These are phyloP conservation scores for Parthenolecanium corni DNA, from an alignment of 2,888 invertebrate genomes.

Conservation along the genomic window DNA sequence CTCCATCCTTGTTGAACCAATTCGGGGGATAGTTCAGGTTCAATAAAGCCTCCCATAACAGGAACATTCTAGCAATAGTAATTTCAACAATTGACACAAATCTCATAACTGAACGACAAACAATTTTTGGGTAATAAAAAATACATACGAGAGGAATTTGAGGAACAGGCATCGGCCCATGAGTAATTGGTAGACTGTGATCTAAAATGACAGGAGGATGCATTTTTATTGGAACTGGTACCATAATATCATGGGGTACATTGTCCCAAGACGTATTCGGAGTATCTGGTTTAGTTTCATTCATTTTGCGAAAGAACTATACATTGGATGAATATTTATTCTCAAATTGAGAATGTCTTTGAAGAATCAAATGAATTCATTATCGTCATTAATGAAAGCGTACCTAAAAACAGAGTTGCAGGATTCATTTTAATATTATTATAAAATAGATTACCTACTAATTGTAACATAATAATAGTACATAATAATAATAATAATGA, in stretches of 20 bases:
- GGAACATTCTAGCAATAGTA: slow-evolving; percentile 35
- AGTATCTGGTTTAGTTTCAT: slow-evolving; percentile 17
- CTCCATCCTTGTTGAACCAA: slow-evolving; percentile 84
- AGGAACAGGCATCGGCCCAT: slow-evolving; percentile 36
- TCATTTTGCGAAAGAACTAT: slow-evolving; percentile 1
- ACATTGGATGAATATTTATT: not conserved
- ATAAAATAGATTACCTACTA: too few relatives aligned
- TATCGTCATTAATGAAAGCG: too few relatives aligned
- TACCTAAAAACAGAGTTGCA: too few relatives aligned
- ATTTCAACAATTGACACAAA: too few relatives aligned
- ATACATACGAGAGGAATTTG: slow-evolving; percentile 37
- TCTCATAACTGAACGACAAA: not conserved
- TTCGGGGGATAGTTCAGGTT: slow-evolving; percentile 50
- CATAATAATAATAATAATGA: too few relatives aligned
- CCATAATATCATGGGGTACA: slow-evolving; percentile 35
- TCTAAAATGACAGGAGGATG: slow-evolving; percentile 35
- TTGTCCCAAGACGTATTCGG: slow-evolving; percentile 39
- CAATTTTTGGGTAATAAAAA: too few relatives aligned
- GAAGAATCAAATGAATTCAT: too few relatives aligned
- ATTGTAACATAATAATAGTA: too few relatives aligned
- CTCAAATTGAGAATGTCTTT: not conserved
- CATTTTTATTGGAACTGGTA: slow-evolving; percentile 42
- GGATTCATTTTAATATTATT: too few relatives aligned
- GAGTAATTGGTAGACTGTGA: slow-evolving; percentile 28
- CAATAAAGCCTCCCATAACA: slow-evolving; percentile 37